Percentiles rank a stretch among this genome's conserved stretches.
These are phyloP conservation scores for Moxostoma hubbsi DNA, from an alignment of 2,797 vertebrate genomes.

Conservation along the genomic window DNA sequence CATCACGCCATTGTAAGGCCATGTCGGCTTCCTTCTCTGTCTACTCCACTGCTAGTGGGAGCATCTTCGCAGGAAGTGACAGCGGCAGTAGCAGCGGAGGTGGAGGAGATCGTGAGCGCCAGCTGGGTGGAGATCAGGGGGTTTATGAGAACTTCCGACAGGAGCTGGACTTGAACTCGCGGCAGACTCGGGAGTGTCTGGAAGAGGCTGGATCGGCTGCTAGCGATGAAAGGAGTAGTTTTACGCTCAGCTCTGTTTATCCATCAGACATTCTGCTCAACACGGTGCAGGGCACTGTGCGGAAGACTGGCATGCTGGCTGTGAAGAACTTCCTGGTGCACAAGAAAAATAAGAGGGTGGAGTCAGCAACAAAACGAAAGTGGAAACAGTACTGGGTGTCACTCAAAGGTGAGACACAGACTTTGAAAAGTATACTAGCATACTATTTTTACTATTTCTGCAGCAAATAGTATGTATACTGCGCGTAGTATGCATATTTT, in stretches of 20 bases:
- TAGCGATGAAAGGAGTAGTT: slow-evolving; percentile 92
- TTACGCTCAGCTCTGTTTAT: slow-evolving; percentile 88
- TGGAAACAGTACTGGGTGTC: slow-evolving; percentile 99
- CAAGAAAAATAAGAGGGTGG: slow-evolving; percentile 98
- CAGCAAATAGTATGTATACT: neutral
- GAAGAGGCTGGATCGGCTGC: slow-evolving; percentile 90
- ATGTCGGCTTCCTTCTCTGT: slow-evolving; percentile 94
- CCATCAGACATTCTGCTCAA: slow-evolving; percentile 84
- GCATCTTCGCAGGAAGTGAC: slow-evolving; percentile 89
- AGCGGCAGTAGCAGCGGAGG: slow-evolving; percentile 91
- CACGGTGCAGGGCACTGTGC: slow-evolving; percentile 87
- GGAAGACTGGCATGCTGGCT: slow-evolving; percentile 90
- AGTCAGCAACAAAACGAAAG: slow-evolving; percentile 89
- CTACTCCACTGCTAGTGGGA: slow-evolving; percentile 77
- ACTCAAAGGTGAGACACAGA: slow-evolving; percentile 84
- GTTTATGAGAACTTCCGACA: slow-evolving; percentile 96
- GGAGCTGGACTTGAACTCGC: slow-evolving; percentile 88
- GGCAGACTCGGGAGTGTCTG: slow-evolving; percentile 77
- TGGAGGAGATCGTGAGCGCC: slow-evolving; percentile 79
- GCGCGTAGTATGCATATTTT: neutral
- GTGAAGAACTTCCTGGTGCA: slow-evolving; percentile 98
- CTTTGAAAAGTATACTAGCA: slow-evolving; percentile 2
- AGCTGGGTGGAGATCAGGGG: slow-evolving; percentile 71
- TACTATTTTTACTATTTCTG: neutral
- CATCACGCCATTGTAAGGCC: slow-evolving; percentile 89